Evolutionary conservation across 2,888 invertebrate genomes (phyloP).

Genomic region (Drosophila mercatorum): DNA sequence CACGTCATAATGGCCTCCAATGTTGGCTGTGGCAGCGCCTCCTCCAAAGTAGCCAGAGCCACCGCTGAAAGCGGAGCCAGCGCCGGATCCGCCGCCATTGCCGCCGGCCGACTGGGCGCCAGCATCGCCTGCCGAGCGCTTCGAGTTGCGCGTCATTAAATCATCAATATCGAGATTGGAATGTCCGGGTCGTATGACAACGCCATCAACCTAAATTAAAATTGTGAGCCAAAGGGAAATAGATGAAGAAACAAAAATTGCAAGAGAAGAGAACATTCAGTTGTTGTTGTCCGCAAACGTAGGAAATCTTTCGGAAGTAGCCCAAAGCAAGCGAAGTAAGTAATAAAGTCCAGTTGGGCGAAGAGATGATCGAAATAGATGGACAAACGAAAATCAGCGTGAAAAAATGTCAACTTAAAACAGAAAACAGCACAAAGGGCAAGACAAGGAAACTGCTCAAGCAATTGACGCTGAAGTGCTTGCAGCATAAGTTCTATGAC

Average conservation of each 20-base stretch:
- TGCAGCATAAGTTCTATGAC: constrained; percentile 18
- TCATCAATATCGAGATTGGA: constrained; percentile 87
- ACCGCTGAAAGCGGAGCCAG: constrained; percentile 53
- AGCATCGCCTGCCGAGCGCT: constrained; percentile 84
- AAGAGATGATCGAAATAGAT: constrained; percentile 31
- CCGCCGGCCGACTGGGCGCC: constrained; percentile 45
- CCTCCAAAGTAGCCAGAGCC: constrained; percentile 64
- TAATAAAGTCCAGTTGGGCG: constrained; percentile 66
- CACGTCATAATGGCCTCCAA: constrained; percentile 88
- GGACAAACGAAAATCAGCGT: constrained; percentile 36
- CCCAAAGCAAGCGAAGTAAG: constrained; percentile 57
- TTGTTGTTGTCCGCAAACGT: constrained; percentile 2
- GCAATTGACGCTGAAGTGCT: constrained; percentile 13
- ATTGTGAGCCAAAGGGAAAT: constrained; percentile 49
- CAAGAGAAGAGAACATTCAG: constrained; percentile 10
- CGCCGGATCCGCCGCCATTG: constrained; percentile 49
- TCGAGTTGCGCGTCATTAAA: constrained; percentile 83
- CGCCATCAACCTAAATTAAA: constrained; percentile 90
- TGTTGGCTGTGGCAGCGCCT: constrained; percentile 46
- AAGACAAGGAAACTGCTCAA: constrained; percentile 28
- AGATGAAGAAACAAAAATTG: constrained; percentile 31
- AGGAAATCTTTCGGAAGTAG: constrained; percentile 11
- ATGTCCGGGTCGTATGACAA: constrained; percentile 95
- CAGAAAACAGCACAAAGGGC: constrained; percentile 21
- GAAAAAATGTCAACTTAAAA: constrained; percentile 21